Conservation (phyloP, 2,888 invertebrate species). For the Drosophila gaucha region DNA sequence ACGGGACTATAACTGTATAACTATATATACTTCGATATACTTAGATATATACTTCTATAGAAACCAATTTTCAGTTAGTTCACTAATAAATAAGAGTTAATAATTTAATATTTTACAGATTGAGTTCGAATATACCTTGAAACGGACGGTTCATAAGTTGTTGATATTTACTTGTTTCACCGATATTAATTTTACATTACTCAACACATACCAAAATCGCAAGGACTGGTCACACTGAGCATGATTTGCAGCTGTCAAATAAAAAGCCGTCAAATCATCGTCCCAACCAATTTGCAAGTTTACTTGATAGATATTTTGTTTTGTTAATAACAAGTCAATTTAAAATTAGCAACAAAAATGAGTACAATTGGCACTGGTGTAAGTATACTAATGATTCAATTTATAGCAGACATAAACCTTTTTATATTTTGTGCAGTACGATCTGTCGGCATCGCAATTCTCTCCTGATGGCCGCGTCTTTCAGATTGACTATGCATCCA, state of each 20-base stretch:
- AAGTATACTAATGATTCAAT: conserved; percentile 85
- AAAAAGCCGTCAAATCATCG: conserved; percentile 84
- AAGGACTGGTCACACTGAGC: conserved; percentile 26
- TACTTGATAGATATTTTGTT: conserved; percentile 22
- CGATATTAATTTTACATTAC: neutral
- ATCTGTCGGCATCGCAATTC: conserved; percentile 99
- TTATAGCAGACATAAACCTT: neutral
- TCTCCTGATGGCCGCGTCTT: conserved; percentile 99
- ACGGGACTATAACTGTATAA: neutral
- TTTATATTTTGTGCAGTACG: conserved; percentile 89
- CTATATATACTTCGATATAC: neutral
- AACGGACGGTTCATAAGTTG: neutral
- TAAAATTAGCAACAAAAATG: conserved; percentile 86
- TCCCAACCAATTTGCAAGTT: conserved; percentile 47
- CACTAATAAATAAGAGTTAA: neutral
- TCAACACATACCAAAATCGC: conserved; percentile 18
- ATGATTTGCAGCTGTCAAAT: conserved; percentile 49
- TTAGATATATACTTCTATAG: neutral
- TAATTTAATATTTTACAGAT: neutral
- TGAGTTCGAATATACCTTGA: neutral
- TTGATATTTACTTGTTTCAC: too few relatives aligned
- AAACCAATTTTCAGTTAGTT: too few relatives aligned
- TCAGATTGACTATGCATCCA: conserved; percentile 99
- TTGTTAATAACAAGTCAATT: conserved; percentile 17
- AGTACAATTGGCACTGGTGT: conserved; percentile 98